Evolutionary conservation across 2,113 vertebrate genomes (phyloP).

Genomic region (Grammomys dolichurus): DNA sequence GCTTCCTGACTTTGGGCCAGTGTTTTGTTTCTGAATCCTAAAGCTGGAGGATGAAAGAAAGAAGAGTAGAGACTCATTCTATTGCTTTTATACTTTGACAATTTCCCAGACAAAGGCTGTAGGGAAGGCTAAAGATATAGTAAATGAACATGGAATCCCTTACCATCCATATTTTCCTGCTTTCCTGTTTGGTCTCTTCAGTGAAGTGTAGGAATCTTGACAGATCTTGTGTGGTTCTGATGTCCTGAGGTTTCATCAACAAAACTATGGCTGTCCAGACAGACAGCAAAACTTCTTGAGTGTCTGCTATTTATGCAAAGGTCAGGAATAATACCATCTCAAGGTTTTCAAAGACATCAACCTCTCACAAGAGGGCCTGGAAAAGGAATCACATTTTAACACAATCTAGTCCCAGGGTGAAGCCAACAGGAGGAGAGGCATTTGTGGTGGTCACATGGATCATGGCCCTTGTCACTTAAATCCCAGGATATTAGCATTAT

Average conservation of each 20-base stretch:
- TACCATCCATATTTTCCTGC: neutral
- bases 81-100: neutral
- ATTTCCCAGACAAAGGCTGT: neutral
- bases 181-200: neutral
- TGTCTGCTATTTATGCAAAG: neutral
- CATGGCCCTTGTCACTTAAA: neutral
- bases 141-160: neutral
- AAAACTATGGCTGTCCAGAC: neutral
- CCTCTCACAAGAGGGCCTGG: neutral
- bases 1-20: neutral
- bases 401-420: neutral
- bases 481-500: neutral
- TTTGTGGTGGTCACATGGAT: neutral
- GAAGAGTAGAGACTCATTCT: neutral
- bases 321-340: neutral
- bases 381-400: neutral
- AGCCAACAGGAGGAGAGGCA: neutral
- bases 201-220: neutral
- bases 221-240: neutral
- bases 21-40: slow-evolving; percentile 1
- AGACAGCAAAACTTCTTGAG: neutral
- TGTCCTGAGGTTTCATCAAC: neutral
- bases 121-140: neutral
- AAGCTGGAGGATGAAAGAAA: neutral
- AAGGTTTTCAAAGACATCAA: neutral